Evolutionary conservation across 1,140 invertebrate species (phyloP).

Genomic region (Diabrotica undecimpunctata): DNA sequence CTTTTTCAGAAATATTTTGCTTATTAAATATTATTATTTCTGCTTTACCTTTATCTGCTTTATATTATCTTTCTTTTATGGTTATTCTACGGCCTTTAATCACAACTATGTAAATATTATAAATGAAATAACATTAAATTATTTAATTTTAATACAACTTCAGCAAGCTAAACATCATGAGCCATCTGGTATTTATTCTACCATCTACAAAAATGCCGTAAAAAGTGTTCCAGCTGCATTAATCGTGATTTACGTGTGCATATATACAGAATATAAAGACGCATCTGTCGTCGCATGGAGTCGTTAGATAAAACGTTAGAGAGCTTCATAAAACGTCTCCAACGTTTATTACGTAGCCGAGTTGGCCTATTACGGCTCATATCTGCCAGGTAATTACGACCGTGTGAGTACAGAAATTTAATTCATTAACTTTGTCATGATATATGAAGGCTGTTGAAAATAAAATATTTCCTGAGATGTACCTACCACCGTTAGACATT

Average conservation of each 20-base stretch:
- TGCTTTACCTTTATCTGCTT: too few relatives aligned
- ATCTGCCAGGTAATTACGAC: neutral
- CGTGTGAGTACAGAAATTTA: neutral
- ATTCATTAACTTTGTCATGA: neutral
- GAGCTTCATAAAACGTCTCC: neutral
- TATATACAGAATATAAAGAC: neutral
- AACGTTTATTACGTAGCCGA: neutral
- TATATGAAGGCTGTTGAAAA: neutral
- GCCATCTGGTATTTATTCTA: too few relatives aligned
- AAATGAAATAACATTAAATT: too few relatives aligned
- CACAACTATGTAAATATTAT: too few relatives aligned
- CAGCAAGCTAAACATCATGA: too few relatives aligned
- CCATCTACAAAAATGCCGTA: neutral
- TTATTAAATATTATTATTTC: too few relatives aligned
- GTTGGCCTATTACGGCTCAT: neutral
- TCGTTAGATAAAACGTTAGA: neutral
- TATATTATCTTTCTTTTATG: too few relatives aligned
- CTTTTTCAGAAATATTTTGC: too few relatives aligned
- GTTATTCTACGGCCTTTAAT: too few relatives aligned
- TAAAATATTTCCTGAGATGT: too few relatives aligned
- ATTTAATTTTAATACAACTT: too few relatives aligned
- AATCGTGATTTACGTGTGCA: neutral
- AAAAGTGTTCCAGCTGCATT: neutral
- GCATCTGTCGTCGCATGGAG: neutral
- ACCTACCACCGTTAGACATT: too few relatives aligned